These are phyloP conservation scores for Channa argus DNA, from an alignment of 2,113 vertebrate genomes.

Conservation along the genomic window DNA sequence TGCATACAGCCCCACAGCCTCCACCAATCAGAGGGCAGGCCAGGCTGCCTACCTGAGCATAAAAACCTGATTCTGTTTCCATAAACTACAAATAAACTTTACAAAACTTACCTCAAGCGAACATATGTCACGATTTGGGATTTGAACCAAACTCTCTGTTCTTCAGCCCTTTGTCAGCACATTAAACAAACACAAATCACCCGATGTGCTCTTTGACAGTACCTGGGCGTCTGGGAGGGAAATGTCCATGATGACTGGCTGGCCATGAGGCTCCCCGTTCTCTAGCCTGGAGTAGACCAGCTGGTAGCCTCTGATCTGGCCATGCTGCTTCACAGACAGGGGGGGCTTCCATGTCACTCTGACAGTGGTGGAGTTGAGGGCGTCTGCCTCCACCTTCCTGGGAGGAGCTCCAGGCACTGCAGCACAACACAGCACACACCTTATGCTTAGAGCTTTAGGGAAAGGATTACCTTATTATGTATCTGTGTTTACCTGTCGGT, in stretches of 20 bases:
- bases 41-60: too few species aligned
- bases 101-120: neutral
- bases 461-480: too few species aligned
- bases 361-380: conserved; percentile 92
- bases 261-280: conserved; percentile 90
- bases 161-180: neutral
- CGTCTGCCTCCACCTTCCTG: conserved; percentile 91
- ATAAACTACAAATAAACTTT: neutral
- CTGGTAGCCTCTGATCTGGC: conserved; percentile 95
- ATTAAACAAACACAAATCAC: neutral
- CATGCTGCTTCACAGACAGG: conserved; percentile 90
- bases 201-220: conserved; percentile 22
- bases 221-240: conserved; percentile 93
- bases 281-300: conserved; percentile 92
- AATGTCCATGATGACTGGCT: conserved; percentile 90
- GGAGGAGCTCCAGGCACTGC: conserved; percentile 96
- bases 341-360: conserved; percentile 93
- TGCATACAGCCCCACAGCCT: too few species aligned
- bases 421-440: conserved; percentile 28
- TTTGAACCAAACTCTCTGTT: neutral
- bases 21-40: too few species aligned
- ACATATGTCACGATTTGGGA: neutral
- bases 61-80: too few species aligned
- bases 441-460: neutral
- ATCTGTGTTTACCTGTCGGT: neutral